A percentile compares a stretch with the other conserved stretches of the same genome.
Conservation (phyloP, 1,140 invertebrate species). For the Thereuonema tuberculata region DNA sequence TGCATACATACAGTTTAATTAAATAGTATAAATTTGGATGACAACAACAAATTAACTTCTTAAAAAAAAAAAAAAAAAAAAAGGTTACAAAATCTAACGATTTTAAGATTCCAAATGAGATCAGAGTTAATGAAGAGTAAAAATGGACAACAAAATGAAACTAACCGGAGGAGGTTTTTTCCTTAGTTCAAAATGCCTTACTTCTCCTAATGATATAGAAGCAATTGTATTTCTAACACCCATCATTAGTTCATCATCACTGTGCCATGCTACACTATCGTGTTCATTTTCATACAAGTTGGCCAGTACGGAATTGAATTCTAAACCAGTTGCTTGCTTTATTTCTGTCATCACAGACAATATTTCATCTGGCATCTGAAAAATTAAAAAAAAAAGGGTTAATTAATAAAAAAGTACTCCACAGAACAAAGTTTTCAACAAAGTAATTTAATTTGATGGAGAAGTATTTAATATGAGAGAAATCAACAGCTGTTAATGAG, state of each 20-base stretch:
- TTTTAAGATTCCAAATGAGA: too few relatives aligned
- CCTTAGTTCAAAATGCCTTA: slow-evolving; percentile 32
- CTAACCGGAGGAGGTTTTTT: slow-evolving; percentile 14
- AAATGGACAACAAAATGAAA: neutral
- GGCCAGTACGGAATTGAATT: slow-evolving; percentile 33
- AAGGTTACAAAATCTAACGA: too few relatives aligned
- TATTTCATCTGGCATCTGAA: slow-evolving; percentile 12
- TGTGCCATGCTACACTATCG: slow-evolving; percentile 34
- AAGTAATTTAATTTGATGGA: too few relatives aligned
- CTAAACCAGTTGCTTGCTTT: slow-evolving; percentile 25
- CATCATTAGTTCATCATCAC: slow-evolving; percentile 31
- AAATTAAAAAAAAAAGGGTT: neutral
- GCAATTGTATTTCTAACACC: slow-evolving; percentile 32
- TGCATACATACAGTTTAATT: too few relatives aligned
- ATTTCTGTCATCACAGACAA: slow-evolving; percentile 14
- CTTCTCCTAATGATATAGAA: slow-evolving; percentile 33
- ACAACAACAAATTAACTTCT: too few relatives aligned
- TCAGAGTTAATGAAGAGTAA: too few relatives aligned
- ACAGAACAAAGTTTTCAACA: too few relatives aligned
- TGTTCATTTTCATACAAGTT: slow-evolving; percentile 33
- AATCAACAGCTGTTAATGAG: too few relatives aligned
- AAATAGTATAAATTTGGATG: too few relatives aligned
- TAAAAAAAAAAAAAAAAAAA: too few relatives aligned
- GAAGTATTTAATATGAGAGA: too few relatives aligned
- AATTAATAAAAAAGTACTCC: neutral